Evolutionary conservation across 2,888 invertebrate species (phyloP).

Genomic region (Cerastis leucographa): DNA sequence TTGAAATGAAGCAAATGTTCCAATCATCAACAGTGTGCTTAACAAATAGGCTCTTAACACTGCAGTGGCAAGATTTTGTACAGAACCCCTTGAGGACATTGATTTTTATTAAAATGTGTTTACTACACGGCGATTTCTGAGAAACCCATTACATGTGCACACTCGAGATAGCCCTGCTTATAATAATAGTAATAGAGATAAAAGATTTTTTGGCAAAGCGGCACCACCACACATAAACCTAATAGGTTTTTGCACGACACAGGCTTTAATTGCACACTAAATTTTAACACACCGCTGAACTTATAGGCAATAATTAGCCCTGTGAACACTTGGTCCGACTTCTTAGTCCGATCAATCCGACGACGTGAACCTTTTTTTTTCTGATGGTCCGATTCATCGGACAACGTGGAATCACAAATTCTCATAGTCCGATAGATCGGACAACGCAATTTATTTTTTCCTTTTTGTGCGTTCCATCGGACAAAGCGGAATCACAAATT

Average conservation of each 20-base stretch:
- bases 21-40: constrained; percentile 26
- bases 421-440: too few relatives aligned
- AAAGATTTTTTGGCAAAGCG: constrained; percentile 30
- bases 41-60: constrained; percentile 28
- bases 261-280: constrained; percentile 79
- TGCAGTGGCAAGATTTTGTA: constrained; percentile 30
- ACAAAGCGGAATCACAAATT: too few relatives aligned
- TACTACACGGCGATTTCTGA: constrained; percentile 29
- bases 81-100: constrained; percentile 23
- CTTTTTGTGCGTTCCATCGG: too few relatives aligned
- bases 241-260: constrained; percentile 70
- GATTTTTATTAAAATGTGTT: constrained; percentile 30
- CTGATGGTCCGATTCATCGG: too few relatives aligned
- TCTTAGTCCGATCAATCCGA: too few relatives aligned
- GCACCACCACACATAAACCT: constrained; percentile 57
- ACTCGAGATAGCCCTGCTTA: constrained; percentile 41
- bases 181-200: constrained; percentile 33
- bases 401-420: too few relatives aligned
- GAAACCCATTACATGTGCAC: constrained; percentile 32
- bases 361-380: too few relatives aligned
- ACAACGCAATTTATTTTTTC: too few relatives aligned
- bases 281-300: constrained; percentile 78
- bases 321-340: too few relatives aligned
- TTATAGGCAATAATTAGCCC: constrained; percentile 70
- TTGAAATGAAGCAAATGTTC: constrained; percentile 34